A percentile compares a stretch with the other conserved stretches of the same genome.
These are phyloP conservation scores for Nemopilema nomurai DNA, from an alignment of 30 jellyfish, hydroid and myxozoan genomes.

Conservation along the genomic window DNA sequence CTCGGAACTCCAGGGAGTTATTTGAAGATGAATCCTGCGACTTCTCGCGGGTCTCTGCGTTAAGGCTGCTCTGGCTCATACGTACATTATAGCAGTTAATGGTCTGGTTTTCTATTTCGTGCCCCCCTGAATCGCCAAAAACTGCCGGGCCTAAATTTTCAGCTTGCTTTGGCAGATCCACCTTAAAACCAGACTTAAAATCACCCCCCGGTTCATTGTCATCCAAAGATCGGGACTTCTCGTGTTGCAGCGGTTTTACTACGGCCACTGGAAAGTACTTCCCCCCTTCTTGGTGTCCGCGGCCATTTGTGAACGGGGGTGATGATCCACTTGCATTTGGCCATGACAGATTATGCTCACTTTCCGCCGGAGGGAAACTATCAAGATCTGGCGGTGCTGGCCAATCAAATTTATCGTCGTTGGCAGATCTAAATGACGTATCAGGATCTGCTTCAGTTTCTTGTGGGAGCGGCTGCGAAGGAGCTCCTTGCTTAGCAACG, in stretches of 20 bases:
- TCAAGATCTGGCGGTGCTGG: slow-evolving; percentile 54
- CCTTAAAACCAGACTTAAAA: not conserved
- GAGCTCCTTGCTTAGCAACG: not conserved
- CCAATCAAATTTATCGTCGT: slow-evolving; percentile 48
- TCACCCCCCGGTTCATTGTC: not conserved
- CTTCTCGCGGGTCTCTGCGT: slow-evolving; percentile 1
- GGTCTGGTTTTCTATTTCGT: slow-evolving; percentile 2
- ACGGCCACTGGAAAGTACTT: slow-evolving; percentile 62
- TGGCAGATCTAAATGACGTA: slow-evolving; percentile 15
- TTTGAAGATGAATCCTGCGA: slow-evolving; percentile 22
- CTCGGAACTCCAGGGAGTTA: slow-evolving; percentile 38
- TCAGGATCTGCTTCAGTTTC: not conserved
- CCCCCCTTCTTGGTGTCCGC: slow-evolving; percentile 35
- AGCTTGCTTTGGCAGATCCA: not conserved
- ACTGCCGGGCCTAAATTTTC: not conserved
- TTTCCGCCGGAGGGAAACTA: not conserved
- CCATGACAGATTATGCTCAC: slow-evolving; percentile 16
- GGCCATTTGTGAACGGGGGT: slow-evolving; percentile 54
- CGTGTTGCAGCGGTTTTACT: slow-evolving; percentile 66
- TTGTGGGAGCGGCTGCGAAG: slow-evolving; percentile 5
- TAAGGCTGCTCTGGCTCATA: not conserved
- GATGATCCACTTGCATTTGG: slow-evolving; percentile 20
- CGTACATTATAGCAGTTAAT: slow-evolving; percentile 25
- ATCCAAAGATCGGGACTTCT: slow-evolving; percentile 43
- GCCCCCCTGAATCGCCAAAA: not conserved